Evolutionary conservation across 2,113 vertebrate genomes (phyloP).

Genomic region (Terrapene triunguis): DNA sequence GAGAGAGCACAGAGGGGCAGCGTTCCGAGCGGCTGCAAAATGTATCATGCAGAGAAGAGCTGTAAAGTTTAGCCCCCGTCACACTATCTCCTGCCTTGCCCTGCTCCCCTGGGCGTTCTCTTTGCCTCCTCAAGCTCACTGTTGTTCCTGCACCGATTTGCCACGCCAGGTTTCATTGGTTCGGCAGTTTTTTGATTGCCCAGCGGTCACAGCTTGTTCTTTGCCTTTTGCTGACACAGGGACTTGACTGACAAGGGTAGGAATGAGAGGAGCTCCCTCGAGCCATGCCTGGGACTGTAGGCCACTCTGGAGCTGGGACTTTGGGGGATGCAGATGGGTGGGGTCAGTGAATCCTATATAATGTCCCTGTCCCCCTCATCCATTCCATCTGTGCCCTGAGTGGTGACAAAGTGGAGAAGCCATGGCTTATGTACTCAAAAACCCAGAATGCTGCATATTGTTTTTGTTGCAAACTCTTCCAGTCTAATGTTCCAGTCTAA

Average conservation of each 20-base stretch:
- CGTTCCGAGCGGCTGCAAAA: conserved; percentile 23
- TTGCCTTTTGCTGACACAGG: conserved; percentile 23
- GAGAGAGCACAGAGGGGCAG: background rate
- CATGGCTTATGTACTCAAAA: too few species aligned
- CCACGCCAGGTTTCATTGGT: conserved; percentile 31
- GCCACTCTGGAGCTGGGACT: background rate
- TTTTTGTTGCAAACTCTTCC: too few species aligned
- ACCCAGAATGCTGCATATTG: too few species aligned
- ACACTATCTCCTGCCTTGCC: background rate
- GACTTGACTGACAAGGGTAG: background rate
- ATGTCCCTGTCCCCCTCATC: background rate
- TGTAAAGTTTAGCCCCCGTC: background rate
- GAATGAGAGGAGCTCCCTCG: background rate
- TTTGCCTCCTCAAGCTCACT: conserved; percentile 37
- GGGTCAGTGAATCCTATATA: background rate
- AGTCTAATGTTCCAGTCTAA: too few species aligned
- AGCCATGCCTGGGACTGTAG: background rate
- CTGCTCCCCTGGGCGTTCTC: fast-evolving
- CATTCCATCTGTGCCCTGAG: background rate
- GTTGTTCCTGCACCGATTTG: conserved; percentile 33
- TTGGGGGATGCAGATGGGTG: background rate
- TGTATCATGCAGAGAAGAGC: conserved; percentile 26
- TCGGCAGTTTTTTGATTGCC: conserved; percentile 43
- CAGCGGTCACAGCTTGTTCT: background rate
- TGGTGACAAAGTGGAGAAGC: too few species aligned